These are phyloP conservation scores for Petrocephalus schoutedeni DNA, from an alignment of 2,797 vertebrate genomes.

Conservation along the genomic window DNA sequence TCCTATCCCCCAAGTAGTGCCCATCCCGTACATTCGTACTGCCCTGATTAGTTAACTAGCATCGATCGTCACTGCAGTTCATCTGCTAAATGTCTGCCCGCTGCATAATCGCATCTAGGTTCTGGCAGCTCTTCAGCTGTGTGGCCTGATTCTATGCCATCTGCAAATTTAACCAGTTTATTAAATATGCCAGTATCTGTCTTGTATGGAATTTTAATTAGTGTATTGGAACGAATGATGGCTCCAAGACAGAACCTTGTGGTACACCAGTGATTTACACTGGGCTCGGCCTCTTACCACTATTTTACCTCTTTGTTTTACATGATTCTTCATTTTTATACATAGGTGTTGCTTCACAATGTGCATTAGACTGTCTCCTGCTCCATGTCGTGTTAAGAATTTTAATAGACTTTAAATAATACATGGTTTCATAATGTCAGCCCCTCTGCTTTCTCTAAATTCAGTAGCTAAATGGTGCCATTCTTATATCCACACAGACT, in stretches of 20 bases:
- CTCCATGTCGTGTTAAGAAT: background rate
- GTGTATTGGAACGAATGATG: background rate
- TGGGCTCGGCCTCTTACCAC: background rate
- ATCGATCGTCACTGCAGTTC: background rate
- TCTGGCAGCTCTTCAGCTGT: background rate
- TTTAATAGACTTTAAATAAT: background rate
- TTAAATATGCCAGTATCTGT: background rate
- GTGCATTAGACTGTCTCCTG: background rate
- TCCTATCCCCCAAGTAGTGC: background rate
- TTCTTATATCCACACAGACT: background rate
- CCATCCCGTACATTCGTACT: background rate
- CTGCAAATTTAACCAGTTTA: background rate
- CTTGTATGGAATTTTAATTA: constrained; percentile 3
- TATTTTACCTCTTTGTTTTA: too few species aligned
- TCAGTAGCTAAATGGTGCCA: background rate
- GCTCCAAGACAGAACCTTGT: constrained; percentile 1
- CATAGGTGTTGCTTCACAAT: background rate
- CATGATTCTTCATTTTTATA: background rate
- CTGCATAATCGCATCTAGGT: background rate
- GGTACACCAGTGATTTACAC: background rate
- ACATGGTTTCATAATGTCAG: background rate
- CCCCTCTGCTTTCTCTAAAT: background rate
- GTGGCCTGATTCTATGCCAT: background rate
- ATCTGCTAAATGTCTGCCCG: background rate
- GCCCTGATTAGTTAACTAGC: background rate